Evolutionary conservation across 2,888 invertebrate genomes (phyloP), one percentile per base, ranked within the genome.

Genomic region (Tupiocoris notatus): DNA sequence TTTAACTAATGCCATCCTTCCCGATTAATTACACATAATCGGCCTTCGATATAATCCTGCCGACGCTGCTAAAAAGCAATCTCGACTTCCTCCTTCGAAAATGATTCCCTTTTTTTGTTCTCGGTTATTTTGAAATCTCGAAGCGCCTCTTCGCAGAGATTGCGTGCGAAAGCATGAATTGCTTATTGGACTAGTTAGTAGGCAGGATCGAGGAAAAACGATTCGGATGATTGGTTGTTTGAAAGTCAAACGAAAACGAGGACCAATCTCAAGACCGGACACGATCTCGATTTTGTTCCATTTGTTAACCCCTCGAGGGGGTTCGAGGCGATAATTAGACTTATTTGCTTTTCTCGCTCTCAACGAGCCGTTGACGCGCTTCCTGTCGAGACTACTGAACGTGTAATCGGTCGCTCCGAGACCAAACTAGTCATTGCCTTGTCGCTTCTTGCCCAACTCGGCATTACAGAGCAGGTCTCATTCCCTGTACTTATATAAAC

Each of bases 1-100:
- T 70, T 70, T 70, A 59, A 70, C 70, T 70, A 70, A 70, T 70
- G 70, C 59, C 70, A 70, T 70, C 70, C 70, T 70, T 39, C 39
- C 70, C 58, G 70, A 70, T 70, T 70, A 70, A 70, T 70, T 70
- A 70, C 59, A 70, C 70, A 58, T 70, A 70, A 70, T 70, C 59
- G 70, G 24, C 24, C 70, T 70, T 17, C 70, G 22, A 70, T 70
- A 67, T 67, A 22, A 16, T 70, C 54, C 58, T 70, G 58, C 65
- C 67, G 18, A 24, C 39, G 70, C 20, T 25, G 57, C 24, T n/a
- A n/a, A n/a, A 70, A 59, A 59, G 70, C 70, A 70, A 70, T 70
- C 59, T 70, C 18, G 54, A 23, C 70, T 70, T 59, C 61, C 61
- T 58, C 67, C 22, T 67, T 39, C 39, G 39, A 39, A 39, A 39